phyloP scores from a whole-genome alignment of 2,888 invertebrate species.

The Apamea crenata region DNA sequence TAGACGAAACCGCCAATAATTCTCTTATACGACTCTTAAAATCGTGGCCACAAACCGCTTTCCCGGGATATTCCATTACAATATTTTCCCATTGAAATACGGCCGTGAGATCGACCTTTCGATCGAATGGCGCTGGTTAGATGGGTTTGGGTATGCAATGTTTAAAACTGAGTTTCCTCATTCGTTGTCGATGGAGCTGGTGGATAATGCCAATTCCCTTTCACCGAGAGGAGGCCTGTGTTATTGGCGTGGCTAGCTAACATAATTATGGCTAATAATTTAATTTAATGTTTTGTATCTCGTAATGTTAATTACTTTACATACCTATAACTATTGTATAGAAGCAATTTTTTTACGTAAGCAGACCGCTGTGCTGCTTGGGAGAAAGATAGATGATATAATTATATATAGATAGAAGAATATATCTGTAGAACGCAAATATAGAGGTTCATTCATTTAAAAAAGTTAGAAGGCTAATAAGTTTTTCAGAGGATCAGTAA shows the following conservation, averaged over 20 bases:
- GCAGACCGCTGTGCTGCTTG: too few species aligned
- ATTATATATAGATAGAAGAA: too few species aligned
- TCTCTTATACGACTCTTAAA: constrained; percentile 78
- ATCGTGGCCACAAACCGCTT: constrained; percentile 72
- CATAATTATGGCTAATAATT: too few species aligned
- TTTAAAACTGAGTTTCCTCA: constrained; percentile 41
- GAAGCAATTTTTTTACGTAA: too few species aligned
- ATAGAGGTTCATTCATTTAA: not conserved
- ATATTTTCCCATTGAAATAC: constrained; percentile 80
- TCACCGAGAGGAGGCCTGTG: too few species aligned
- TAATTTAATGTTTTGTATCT: too few species aligned
- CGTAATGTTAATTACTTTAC: too few species aligned
- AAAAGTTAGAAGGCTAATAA: not conserved
- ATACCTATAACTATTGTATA: too few species aligned
- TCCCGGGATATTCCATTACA: constrained; percentile 76
- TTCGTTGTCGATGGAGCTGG: not conserved
- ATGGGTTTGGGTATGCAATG: constrained; percentile 35
- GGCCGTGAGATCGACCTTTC: constrained; percentile 66
- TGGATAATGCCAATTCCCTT: too few species aligned
- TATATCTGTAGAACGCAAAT: too few species aligned
- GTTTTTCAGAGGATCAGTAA: not conserved
- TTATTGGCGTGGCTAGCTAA: too few species aligned
- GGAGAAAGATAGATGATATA: too few species aligned
- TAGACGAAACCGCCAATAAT: constrained; percentile 72
- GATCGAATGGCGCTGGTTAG: constrained; percentile 58